These are phyloP conservation scores for Silurus lanzhouensis DNA, from an alignment of 2,797 vertebrate species.

Conservation along the genomic window DNA sequence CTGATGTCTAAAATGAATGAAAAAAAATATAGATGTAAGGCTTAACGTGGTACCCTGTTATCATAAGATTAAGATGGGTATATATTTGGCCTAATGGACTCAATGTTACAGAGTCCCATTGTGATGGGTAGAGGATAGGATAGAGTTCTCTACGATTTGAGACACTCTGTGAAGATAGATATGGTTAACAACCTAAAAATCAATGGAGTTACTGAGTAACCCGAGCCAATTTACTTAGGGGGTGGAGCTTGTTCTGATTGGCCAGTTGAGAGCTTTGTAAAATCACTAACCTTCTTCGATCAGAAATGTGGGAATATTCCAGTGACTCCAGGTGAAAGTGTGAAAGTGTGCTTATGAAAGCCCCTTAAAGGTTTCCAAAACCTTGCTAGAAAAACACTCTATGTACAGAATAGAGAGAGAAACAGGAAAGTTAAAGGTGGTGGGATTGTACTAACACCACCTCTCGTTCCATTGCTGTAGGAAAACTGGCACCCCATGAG, in stretches of 20 bases:
- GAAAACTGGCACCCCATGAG: conserved; percentile 85
- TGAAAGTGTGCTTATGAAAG: background rate
- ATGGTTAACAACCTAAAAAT: too few species aligned
- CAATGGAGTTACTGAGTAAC: background rate
- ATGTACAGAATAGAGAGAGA: background rate
- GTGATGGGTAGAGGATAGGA: too few species aligned
- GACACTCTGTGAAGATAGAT: too few species aligned
- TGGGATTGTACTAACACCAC: background rate
- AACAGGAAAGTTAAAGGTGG: background rate
- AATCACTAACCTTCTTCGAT: background rate
- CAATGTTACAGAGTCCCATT: background rate
- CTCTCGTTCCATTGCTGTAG: conserved; percentile 52
- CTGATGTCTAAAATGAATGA: conserved; percentile 47
- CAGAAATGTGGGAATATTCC: background rate
- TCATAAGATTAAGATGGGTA: conserved; percentile 50
- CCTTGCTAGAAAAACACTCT: background rate
- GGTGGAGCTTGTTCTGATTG: background rate
- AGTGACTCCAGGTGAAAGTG: background rate
- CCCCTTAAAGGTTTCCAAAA: background rate
- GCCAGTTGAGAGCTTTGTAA: background rate
- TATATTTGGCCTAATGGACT: conserved; percentile 26
- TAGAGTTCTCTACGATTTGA: too few species aligned
- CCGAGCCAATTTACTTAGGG: background rate
- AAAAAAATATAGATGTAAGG: conserved; percentile 7
- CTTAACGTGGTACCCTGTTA: conserved; percentile 20